A percentile compares a stretch with the other conserved stretches of the same genome.
Conservation (phyloP, 2,888 invertebrate species). For the Siphonodentalium dalli region DNA sequence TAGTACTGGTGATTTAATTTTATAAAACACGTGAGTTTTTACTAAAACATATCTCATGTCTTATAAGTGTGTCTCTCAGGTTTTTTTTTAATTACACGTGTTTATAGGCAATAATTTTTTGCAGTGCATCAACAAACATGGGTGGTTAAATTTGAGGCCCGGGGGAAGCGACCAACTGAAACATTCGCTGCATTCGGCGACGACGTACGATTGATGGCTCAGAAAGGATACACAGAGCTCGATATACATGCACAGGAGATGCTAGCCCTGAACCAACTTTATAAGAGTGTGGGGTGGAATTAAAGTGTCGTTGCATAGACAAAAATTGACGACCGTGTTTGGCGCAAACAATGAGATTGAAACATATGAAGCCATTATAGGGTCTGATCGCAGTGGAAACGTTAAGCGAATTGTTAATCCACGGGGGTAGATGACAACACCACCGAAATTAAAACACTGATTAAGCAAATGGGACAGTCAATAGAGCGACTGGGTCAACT, state of each 20-base stretch:
- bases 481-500: too few relatives aligned
- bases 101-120: too few relatives aligned
- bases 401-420: too few relatives aligned
- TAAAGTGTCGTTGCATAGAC: slow-evolving; percentile 23
- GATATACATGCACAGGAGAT: slow-evolving; percentile 19
- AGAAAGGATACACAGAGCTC: slow-evolving; percentile 15
- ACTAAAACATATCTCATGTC: too few relatives aligned
- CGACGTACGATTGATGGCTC: slow-evolving; percentile 18
- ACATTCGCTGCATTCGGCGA: slow-evolving; percentile 18
- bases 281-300: slow-evolving; percentile 17
- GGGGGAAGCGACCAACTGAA: slow-evolving; percentile 16
- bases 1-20: too few relatives aligned
- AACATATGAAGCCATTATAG: slow-evolving; percentile 17
- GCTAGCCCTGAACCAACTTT: slow-evolving; percentile 25
- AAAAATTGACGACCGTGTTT: slow-evolving; percentile 11
- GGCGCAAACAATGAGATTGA: slow-evolving; percentile 16
- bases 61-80: too few relatives aligned
- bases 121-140: slow-evolving; percentile 20
- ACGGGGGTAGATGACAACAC: too few relatives aligned
- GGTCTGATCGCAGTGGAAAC: too few relatives aligned
- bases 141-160: slow-evolving; percentile 14
- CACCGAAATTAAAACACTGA: too few relatives aligned
- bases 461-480: too few relatives aligned
- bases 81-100: too few relatives aligned
- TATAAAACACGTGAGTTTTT: too few relatives aligned